phyloP scores from a whole-genome alignment of 2,113 vertebrate genomes.

The Syrrhaptes paradoxus region DNA sequence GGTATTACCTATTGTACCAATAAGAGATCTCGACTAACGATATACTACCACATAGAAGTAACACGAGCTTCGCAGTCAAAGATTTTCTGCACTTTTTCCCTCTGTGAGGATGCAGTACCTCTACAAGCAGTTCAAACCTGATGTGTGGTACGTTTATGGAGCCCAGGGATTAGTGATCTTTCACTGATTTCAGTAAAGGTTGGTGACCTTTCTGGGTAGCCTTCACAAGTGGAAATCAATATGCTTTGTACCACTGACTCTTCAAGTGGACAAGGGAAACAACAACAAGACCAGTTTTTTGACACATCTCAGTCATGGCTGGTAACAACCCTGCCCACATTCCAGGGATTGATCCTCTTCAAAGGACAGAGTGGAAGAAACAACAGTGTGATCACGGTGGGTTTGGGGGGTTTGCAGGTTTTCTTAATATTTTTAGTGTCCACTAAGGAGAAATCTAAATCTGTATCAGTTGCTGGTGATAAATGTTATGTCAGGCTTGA shows the following conservation, averaged over 20 bases:
- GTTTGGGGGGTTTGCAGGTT: background rate
- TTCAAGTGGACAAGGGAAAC: background rate
- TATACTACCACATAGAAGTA: background rate
- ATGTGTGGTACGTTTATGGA: background rate
- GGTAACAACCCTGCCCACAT: rapidly evolving
- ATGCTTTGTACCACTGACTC: background rate
- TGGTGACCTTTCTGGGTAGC: background rate
- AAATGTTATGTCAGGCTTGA: background rate
- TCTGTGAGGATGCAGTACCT: background rate
- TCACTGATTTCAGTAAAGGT: background rate
- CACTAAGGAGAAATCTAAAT: background rate
- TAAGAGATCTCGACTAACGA: background rate
- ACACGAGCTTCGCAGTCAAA: background rate
- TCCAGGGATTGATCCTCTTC: background rate
- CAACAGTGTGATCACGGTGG: background rate
- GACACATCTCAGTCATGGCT: background rate
- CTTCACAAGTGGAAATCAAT: background rate
- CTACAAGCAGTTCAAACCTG: background rate
- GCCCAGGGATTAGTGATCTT: background rate
- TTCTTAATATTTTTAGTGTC: background rate
- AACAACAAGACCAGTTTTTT: background rate
- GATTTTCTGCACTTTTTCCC: background rate
- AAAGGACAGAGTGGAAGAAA: background rate
- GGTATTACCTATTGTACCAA: background rate
- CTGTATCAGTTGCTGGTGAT: rapidly evolving